Evolutionary conservation across 2,113 vertebrate genomes (phyloP), one percentile per base, ranked within the genome.

Genomic region (Lethenteron camtschaticum): DNA sequence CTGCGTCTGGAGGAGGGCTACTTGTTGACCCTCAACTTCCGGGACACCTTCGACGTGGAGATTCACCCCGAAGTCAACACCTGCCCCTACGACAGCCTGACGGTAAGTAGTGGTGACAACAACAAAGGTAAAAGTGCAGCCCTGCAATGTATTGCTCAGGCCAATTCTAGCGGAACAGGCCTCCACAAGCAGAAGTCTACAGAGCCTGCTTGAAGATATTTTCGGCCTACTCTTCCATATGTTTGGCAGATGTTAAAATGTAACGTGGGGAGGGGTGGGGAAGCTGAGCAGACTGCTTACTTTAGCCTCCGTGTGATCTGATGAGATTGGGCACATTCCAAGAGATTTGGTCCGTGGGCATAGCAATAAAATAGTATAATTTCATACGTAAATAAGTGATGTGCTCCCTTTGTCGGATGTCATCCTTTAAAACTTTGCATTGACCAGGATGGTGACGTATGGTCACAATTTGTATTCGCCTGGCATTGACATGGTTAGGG

Each of bases 1-100:
- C 86, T 99, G 0, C 78, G 86, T 72, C 81, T 90, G 75, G 87
- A 90, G 69, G 82, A 85, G 0, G 94, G 92, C 1, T 87, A 92
- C 74, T 81, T 77, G 72, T 75, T 96, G 75, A 84, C 75, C 57
- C 79, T 99, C 70, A 82, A 82, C 68, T 99, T 99, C 0, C 86
- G 89, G 69, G 79, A 83, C 10, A 80, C 70, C 72, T 95, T 99
- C 0, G 89, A 96, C 1, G 80, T 99, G 14, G 94, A 99, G 75
- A 87, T 92, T 63, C 94, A 99, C 68, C 92, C 94, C 0, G 89
- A 96, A 9, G 79, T 86, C 71, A 24, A 66, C 10, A 76, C 74
- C 57, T 99, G 94, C 69, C 94, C 94, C 0, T 99, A 96, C 11
- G 94, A 99, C 75, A 83, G 85, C 69, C 71, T 99, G 70, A 88